Percentiles rank a stretch among this genome's conserved stretches.
phyloP scores from a whole-genome alignment of 2,113 vertebrate species.

The Gallinago media region DNA sequence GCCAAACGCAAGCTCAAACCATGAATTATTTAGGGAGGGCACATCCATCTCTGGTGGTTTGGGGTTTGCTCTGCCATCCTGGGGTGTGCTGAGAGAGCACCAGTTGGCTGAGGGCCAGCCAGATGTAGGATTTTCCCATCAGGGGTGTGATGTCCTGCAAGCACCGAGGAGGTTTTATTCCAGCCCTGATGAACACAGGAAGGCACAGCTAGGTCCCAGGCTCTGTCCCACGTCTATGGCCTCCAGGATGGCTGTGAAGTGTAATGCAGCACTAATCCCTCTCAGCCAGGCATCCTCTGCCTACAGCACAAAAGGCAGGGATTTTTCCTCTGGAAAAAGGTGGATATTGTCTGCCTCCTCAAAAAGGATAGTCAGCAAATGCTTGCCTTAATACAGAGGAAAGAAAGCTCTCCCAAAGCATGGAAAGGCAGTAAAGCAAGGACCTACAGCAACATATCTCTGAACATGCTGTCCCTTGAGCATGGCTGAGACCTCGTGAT shows the following conservation, averaged over 20 bases:
- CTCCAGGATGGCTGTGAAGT: not conserved
- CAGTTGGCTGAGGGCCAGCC: not conserved
- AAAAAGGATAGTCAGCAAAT: not conserved
- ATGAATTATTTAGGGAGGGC: conserved; percentile 40
- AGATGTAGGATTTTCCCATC: not conserved
- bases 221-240: not conserved
- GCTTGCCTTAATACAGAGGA: not conserved
- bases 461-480: not conserved
- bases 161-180: not conserved
- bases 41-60: not conserved
- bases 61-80: not conserved
- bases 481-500: not conserved
- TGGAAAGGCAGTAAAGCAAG: not conserved
- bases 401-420: not conserved
- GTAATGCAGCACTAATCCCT: not conserved
- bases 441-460: not conserved
- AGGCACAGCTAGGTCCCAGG: not conserved
- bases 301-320: not conserved
- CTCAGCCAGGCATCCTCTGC: not conserved
- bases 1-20: not conserved
- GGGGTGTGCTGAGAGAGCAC: not conserved
- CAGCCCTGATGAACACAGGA: rapidly evolving
- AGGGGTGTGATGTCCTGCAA: not conserved
- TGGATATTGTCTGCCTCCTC: too few species aligned
- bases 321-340: not conserved